phyloP scores from a whole-genome alignment of 2,113 vertebrate genomes.

The Heterotis niloticus region DNA sequence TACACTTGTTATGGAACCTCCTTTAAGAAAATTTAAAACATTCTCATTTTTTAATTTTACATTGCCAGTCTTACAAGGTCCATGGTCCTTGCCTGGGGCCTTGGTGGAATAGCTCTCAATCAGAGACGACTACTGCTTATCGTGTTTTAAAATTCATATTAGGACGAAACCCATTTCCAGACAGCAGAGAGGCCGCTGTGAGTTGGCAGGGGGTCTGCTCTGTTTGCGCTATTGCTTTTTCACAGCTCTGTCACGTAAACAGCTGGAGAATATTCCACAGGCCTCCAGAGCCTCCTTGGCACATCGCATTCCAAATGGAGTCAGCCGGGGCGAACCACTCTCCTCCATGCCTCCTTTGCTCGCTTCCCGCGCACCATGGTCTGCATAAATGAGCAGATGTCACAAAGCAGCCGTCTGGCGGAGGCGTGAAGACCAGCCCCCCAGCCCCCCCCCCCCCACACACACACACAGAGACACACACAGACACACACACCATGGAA shows the following conservation, averaged over 20 bases:
- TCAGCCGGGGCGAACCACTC: not conserved
- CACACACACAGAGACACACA: not conserved
- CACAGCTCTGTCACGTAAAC: not conserved
- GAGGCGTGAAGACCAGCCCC: not conserved
- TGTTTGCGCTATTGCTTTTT: not conserved
- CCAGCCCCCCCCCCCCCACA: too few species aligned
- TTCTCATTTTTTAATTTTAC: too few species aligned
- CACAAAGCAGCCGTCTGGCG: conserved; percentile 18
- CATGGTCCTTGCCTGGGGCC: not conserved
- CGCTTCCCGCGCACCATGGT: not conserved
- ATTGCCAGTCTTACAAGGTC: not conserved
- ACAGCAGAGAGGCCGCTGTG: not conserved
- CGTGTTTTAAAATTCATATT: not conserved
- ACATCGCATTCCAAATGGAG: not conserved
- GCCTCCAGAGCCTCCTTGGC: not conserved
- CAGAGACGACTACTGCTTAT: not conserved
- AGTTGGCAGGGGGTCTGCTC: not conserved
- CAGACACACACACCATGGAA: not conserved
- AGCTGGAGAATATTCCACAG: conserved; percentile 3
- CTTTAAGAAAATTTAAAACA: too few species aligned
- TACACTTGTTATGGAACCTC: too few species aligned
- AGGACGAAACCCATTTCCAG: not conserved
- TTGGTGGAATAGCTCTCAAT: not conserved
- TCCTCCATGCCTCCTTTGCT: not conserved
- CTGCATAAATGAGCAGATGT: conserved; percentile 27